Base-by-base conservation (phyloP, 2,888 invertebrate genomes). In the Nezara viridula region DNA sequence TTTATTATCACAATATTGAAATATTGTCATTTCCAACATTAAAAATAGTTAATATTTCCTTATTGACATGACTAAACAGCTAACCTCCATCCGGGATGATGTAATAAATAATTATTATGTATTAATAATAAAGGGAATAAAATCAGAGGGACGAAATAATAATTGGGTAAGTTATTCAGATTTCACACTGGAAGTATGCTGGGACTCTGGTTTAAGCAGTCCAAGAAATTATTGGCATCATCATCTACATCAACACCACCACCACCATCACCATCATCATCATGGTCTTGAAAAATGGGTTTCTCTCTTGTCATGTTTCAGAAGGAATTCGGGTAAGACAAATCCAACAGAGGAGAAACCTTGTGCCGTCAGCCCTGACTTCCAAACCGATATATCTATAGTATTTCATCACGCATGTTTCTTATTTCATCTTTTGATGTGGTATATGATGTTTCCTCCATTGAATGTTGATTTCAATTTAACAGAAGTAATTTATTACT, bases 261-360 rank as follows among this genome's bases (percentile, higher is more conserved):
- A 77, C n/a, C 88, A 88, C 16, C 88, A 88, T n/a, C 85, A 88
- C 27, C 88, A 88, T 77, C 88, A 88, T 88, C 77, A 88, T 32
- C 77, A 88, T 40, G 88, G 50, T 27, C 77, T 88, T 50, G 88
- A 88, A 49, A 81, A 81, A 81, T 88, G 88, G 88, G 88, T 88
- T 52, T 88, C 88, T 14, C 81, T 88, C 12, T 81, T 88, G 50
- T 88, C 88, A 4, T 88, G 88, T 85, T 88, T 88, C 85, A 81
- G 66, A 32, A 49, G 81, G 52, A 88, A 88, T 52, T 88, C 88
- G 4, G 88, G 88, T 88, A 88, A 88, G 88, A 66, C 40, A n/a
- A 44, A 49, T 52, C 86, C 4, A 32, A 50, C 32, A 12, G 49
- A 52, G 27, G 52, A 37, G 32, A 50, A 19, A 37, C 86, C 86